Percentiles rank a stretch among this genome's conserved stretches.
Evolutionary conservation across 2,113 vertebrate species (phyloP).

Genomic region (Cynocephalus volans): DNA sequence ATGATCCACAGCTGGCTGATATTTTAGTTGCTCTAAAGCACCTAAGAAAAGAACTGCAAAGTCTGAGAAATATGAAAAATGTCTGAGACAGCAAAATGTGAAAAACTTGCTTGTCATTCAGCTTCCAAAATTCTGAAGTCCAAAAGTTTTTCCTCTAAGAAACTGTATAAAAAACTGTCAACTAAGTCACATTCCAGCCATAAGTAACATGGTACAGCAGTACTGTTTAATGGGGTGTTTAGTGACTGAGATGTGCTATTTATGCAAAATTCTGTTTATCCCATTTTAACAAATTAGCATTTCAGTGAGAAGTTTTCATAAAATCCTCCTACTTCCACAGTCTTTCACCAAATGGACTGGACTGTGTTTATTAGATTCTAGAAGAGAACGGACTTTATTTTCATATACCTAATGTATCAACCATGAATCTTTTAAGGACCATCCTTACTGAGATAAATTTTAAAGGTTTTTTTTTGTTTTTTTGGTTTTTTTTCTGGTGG

Average conservation of each 20-base stretch:
- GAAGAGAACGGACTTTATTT: slow-evolving; percentile 8
- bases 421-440: not conserved
- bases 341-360: slow-evolving; percentile 18
- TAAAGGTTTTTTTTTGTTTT: not conserved
- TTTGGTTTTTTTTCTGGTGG: too few species aligned
- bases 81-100: not conserved
- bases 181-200: not conserved
- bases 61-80: slow-evolving; percentile 84
- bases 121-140: slow-evolving; percentile 40
- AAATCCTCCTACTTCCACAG: not conserved
- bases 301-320: slow-evolving; percentile 15
- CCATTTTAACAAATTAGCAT: slow-evolving; percentile 29
- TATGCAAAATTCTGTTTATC: slow-evolving; percentile 29
- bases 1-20: slow-evolving; percentile 92
- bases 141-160: slow-evolving; percentile 43
- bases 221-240: rapidly evolving
- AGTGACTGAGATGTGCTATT: not conserved
- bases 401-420: not conserved
- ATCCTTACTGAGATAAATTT: not conserved
- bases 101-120: not conserved
- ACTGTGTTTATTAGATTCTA: not conserved
- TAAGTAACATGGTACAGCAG: not conserved
- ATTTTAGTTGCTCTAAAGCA: slow-evolving; percentile 92
- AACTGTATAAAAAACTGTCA: not conserved
- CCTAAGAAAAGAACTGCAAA: slow-evolving; percentile 91